Conservation (phyloP, 2,113 vertebrate species). For the Chamaea fasciata region DNA sequence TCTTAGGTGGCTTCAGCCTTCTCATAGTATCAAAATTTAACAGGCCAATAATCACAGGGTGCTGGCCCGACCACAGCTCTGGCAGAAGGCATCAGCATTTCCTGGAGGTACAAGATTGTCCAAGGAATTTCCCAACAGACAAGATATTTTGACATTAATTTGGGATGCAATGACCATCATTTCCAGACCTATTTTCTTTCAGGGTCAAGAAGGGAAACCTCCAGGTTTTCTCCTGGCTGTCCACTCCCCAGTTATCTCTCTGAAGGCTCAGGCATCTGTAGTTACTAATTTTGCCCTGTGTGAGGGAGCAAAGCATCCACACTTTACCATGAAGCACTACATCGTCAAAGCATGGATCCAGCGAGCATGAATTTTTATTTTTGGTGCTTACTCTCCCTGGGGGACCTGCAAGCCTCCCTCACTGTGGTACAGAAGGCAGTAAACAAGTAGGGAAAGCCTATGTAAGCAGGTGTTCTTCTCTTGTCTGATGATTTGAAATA, state of each 20-base stretch:
- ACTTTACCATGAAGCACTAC: neutral
- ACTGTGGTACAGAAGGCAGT: neutral
- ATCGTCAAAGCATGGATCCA: neutral
- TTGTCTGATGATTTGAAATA: neutral
- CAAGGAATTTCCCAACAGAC: neutral
- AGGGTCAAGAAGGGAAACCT: neutral
- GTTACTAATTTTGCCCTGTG: neutral
- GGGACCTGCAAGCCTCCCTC: neutral
- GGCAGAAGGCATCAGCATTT: neutral
- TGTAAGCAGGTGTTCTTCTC: slow-evolving; percentile 1
- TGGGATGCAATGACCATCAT: neutral
- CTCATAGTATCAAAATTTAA: neutral
- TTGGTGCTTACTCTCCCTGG: neutral
- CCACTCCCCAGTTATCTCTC: neutral
- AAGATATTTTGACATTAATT: neutral
- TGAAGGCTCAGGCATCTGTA: neutral
- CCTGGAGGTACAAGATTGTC: neutral
- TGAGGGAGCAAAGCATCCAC: neutral
- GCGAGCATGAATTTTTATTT: neutral
- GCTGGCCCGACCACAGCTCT: neutral
- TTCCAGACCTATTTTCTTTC: neutral
- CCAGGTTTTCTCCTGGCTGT: neutral
- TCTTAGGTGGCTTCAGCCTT: neutral
- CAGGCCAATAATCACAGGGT: neutral
- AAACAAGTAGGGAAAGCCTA: neutral